These are phyloP conservation scores for Myopa tessellatipennis DNA, from an alignment of 2,888 invertebrate species.

Conservation along the genomic window DNA sequence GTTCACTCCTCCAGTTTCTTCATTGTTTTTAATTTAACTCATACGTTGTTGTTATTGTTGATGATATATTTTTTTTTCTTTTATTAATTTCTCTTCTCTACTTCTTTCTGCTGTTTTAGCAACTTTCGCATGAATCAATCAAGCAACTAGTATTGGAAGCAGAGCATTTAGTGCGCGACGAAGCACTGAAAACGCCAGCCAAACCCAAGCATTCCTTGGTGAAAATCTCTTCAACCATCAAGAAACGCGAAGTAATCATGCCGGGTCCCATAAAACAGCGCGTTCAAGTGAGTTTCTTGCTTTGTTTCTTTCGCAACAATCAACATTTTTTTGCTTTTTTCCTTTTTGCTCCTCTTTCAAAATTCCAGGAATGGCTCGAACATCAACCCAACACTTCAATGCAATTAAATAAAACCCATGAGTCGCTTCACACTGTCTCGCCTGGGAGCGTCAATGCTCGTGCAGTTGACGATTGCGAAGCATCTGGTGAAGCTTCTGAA, in stretches of 20 bases:
- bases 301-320: not conserved
- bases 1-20: not conserved
- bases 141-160: constrained; percentile 83
- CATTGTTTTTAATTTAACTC: not conserved
- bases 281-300: constrained; percentile 59
- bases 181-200: constrained; percentile 65
- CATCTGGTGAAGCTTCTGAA: constrained; percentile 86
- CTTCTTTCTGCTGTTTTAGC: constrained; percentile 49
- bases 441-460: constrained; percentile 32
- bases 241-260: constrained; percentile 65
- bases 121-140: constrained; percentile 73
- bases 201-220: constrained; percentile 61
- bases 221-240: constrained; percentile 65
- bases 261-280: constrained; percentile 66
- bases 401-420: constrained; percentile 50
- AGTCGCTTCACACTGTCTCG: constrained; percentile 37
- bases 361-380: constrained; percentile 66
- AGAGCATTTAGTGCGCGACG: constrained; percentile 79
- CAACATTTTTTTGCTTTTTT: not conserved
- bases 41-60: constrained; percentile 2
- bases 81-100: constrained; percentile 27
- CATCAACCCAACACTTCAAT: constrained; percentile 62
- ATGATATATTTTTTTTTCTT: not conserved
- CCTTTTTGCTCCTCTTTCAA: constrained; percentile 4
- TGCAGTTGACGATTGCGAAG: constrained; percentile 75